phyloP scores from a whole-genome alignment of 53 echinoderm and acorn worm species.

The Temnopleurus reevesii region DNA sequence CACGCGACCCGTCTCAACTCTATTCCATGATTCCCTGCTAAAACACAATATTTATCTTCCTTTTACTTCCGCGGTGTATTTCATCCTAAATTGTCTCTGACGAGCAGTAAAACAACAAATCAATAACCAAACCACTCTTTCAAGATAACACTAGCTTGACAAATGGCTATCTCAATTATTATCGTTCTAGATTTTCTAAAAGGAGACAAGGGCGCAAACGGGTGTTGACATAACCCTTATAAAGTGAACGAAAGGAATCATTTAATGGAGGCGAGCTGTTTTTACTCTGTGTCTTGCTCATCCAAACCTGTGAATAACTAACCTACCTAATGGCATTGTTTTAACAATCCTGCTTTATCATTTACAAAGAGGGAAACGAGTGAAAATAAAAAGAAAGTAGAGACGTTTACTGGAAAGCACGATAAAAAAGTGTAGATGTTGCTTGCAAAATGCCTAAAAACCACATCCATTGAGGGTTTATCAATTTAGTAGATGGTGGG shows the following conservation, averaged over 20 bases:
- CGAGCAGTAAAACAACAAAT: conserved; percentile 28
- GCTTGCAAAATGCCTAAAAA: too few species aligned
- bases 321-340: conserved; percentile 7
- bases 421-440: too few species aligned
- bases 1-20: conserved; percentile 13
- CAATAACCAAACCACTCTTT: conserved; percentile 28
- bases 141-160: conserved; percentile 26
- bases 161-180: conserved; percentile 15
- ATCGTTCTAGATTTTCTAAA: not conserved
- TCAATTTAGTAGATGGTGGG: too few species aligned
- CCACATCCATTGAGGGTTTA: too few species aligned
- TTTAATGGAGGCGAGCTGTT: conserved; percentile 12
- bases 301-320: conserved; percentile 2
- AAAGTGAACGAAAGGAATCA: not conserved
- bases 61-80: conserved; percentile 29
- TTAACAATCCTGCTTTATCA: conserved; percentile 3
- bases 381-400: too few species aligned
- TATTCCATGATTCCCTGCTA: not conserved
- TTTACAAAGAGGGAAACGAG: not conserved
- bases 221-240: conserved; percentile 13
- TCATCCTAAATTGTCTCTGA: conserved; percentile 28
- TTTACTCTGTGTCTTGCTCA: not conserved
- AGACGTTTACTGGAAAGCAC: too few species aligned
- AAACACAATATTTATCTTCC: conserved; percentile 22
- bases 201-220: not conserved